A percentile compares a stretch with the other conserved stretches of the same genome.
Conservation (phyloP, 2,113 vertebrate species). For the Seriola aureovittata region DNA sequence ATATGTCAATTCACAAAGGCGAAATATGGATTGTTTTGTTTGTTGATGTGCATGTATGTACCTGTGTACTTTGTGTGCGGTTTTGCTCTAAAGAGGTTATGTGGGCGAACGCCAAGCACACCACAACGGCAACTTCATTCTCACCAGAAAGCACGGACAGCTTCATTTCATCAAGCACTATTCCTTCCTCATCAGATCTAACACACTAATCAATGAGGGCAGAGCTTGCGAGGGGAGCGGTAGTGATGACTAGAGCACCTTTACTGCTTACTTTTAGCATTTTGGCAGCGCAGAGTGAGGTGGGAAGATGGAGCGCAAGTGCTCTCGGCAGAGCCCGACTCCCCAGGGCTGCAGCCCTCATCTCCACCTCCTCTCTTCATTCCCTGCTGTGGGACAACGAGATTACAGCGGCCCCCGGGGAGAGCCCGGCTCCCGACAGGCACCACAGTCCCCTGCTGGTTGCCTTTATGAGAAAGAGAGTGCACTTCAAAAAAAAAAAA, state of each 20-base stretch:
- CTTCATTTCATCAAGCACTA: constrained; percentile 25
- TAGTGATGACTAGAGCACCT: constrained; percentile 69
- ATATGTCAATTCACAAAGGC: constrained; percentile 27
- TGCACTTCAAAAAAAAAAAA: constrained; percentile 12
- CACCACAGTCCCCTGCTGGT: constrained; percentile 53
- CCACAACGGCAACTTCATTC: background rate
- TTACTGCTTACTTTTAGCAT: constrained; percentile 68
- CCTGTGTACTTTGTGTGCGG: background rate
- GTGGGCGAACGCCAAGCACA: background rate
- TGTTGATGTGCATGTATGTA: background rate
- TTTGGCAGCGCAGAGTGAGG: constrained; percentile 41
- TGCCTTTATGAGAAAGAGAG: constrained; percentile 35
- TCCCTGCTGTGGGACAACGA: constrained; percentile 69
- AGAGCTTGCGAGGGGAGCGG: constrained; percentile 28
- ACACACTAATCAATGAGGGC: constrained; percentile 55
- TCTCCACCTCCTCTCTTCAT: constrained; percentile 56
- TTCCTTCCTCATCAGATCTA: constrained; percentile 33
- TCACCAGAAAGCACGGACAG: background rate
- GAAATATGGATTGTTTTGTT: constrained; percentile 38
- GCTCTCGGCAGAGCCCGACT: constrained; percentile 58
- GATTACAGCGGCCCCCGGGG: constrained; percentile 75
- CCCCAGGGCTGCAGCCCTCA: constrained; percentile 64
- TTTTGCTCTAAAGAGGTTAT: background rate
- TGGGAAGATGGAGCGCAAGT: constrained; percentile 59
- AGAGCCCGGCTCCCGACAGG: constrained; percentile 59